A percentile compares a stretch with the other conserved stretches of the same genome.
Conservation (phyloP, 2,113 vertebrate genomes). For the Spea multiplicata region DNA sequence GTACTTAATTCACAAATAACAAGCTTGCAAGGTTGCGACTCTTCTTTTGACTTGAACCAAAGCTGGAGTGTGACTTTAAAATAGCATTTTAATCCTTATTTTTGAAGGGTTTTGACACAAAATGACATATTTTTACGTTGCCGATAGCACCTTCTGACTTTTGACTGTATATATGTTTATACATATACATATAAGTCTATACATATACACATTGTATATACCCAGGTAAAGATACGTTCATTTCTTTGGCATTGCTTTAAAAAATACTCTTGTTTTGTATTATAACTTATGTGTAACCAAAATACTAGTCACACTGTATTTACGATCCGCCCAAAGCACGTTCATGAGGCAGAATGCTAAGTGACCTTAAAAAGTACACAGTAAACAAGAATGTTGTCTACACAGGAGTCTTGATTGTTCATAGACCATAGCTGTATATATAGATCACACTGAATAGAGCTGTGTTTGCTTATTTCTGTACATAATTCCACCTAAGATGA, state of each 20-base stretch:
- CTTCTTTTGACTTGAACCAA: too few relatives aligned
- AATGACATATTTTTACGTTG: too few relatives aligned
- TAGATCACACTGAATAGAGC: slow-evolving; percentile 56
- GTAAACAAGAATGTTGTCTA: slow-evolving; percentile 56
- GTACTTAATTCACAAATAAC: too few relatives aligned
- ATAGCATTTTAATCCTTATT: too few relatives aligned
- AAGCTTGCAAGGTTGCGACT: too few relatives aligned
- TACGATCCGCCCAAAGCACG: slow-evolving; percentile 50
- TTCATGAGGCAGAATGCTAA: slow-evolving; percentile 51
- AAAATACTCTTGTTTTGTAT: slow-evolving; percentile 57
- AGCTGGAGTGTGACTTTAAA: too few relatives aligned
- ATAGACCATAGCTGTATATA: slow-evolving; percentile 50
- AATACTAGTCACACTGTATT: slow-evolving; percentile 50
- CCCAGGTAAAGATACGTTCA: background rate
- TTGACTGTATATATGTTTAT: background rate
- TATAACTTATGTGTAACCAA: slow-evolving; percentile 57
- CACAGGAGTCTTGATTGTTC: slow-evolving; percentile 54
- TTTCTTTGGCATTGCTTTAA: slow-evolving; percentile 23
- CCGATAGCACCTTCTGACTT: too few relatives aligned
- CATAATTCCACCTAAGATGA: slow-evolving; percentile 71
- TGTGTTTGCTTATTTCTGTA: slow-evolving; percentile 68
- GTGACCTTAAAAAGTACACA: slow-evolving; percentile 63
- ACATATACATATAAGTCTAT: background rate
- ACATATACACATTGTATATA: background rate
- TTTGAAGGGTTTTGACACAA: too few relatives aligned